Evolutionary conservation across 2,888 invertebrate genomes (phyloP).

Genomic region (Cancer borealis): DNA sequence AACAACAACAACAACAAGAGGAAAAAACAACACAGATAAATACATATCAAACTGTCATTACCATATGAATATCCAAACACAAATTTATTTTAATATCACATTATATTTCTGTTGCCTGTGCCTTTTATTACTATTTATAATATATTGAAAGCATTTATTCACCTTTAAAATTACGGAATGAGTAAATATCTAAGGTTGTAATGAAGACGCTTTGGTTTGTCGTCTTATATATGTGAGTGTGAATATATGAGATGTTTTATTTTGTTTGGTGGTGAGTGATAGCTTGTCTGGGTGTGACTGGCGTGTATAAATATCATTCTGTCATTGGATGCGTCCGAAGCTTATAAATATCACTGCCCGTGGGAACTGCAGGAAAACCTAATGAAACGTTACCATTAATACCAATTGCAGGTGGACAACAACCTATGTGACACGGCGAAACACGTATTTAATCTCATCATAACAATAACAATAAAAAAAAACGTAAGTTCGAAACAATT

Average conservation of each 20-base stretch:
- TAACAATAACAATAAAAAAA: background rate
- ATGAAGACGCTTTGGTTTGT: background rate
- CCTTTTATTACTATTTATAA: background rate
- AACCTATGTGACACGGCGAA: too few relatives aligned
- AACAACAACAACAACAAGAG: too few relatives aligned
- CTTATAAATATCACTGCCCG: background rate
- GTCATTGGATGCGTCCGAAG: background rate
- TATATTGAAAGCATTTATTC: background rate
- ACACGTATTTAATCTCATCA: too few relatives aligned
- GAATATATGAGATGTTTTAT: background rate
- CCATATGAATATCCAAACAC: constrained; percentile 8
- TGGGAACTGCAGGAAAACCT: background rate
- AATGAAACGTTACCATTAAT: background rate
- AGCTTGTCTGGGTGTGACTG: background rate
- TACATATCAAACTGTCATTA: constrained; percentile 11
- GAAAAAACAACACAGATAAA: background rate
- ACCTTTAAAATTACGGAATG: background rate
- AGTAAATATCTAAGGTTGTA: background rate
- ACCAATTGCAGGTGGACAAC: background rate
- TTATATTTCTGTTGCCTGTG: background rate
- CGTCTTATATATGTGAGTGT: constrained; percentile 9
- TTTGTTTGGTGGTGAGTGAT: background rate
- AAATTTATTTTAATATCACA: background rate
- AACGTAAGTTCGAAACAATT: background rate
- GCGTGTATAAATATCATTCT: background rate